These are phyloP conservation scores for Ctenosaura bakeri DNA, from an alignment of 2,797 vertebrate genomes.

Conservation along the genomic window DNA sequence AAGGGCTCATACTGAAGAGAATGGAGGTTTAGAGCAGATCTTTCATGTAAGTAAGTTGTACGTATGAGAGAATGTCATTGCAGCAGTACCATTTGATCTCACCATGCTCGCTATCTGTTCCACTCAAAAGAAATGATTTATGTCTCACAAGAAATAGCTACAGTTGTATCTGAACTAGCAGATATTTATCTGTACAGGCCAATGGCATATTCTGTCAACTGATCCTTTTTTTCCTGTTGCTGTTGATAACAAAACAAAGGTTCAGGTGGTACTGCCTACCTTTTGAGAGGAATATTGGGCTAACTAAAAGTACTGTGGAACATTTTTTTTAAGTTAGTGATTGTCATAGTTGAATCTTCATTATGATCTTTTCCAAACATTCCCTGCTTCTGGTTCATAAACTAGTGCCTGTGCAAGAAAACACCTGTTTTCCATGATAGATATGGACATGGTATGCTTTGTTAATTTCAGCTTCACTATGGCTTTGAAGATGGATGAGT, in stretches of 20 bases:
- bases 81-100: not conserved
- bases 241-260: not conserved
- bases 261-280: not conserved
- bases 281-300: not conserved
- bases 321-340: not conserved
- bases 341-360: not conserved
- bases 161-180: not conserved
- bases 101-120: not conserved
- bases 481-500: too few relatives aligned
- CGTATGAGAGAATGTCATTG: not conserved
- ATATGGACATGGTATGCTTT: too few relatives aligned
- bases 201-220: not conserved
- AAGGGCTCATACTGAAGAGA: not conserved
- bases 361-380: not conserved
- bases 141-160: not conserved
- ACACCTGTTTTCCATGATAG: too few relatives aligned
- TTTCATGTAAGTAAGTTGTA: constrained; percentile 12
- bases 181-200: not conserved
- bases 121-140: not conserved
- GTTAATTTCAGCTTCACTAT: too few relatives aligned
- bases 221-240: not conserved
- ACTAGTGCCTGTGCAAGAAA: too few relatives aligned
- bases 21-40: not conserved
- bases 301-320: not conserved
- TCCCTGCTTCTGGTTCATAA: not conserved